phyloP scores from a whole-genome alignment of 2,888 invertebrate species.

The Tenthredo mesomela region DNA sequence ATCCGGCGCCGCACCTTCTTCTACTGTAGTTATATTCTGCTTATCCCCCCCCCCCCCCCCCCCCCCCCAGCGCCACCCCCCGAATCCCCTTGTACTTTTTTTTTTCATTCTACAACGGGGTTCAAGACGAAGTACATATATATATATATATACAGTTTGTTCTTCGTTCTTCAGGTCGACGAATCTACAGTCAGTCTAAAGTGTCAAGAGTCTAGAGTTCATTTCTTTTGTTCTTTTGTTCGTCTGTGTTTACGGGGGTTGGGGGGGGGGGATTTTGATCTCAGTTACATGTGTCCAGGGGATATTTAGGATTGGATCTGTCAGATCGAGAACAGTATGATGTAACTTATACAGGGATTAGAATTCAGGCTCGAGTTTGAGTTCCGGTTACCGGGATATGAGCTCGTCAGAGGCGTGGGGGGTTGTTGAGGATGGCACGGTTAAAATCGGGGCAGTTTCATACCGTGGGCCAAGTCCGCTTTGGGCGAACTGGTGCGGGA shows the following conservation, averaged over 20 bases:
- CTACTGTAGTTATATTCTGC: neutral
- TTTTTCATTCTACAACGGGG: neutral
- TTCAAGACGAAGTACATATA: neutral
- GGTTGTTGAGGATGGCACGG: neutral
- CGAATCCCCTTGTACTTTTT: neutral
- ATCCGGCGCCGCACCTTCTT: neutral
- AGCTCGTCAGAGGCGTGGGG: neutral
- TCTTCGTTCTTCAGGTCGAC: neutral
- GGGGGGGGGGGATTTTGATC: neutral
- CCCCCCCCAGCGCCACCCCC: no score
- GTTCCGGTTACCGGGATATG: slow-evolving; percentile 6
- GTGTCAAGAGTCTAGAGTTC: neutral
- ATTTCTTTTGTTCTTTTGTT: neutral
- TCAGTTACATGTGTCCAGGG: neutral
- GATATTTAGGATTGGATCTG: neutral
- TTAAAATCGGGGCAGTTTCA: neutral
- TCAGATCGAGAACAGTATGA: neutral
- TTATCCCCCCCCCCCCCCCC: neutral
- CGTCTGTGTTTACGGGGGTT: neutral
- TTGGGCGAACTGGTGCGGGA: slow-evolving; percentile 57
- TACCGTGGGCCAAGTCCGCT: neutral
- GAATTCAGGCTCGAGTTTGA: neutral
- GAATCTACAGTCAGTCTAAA: neutral
- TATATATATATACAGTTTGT: neutral
- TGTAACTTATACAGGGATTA: neutral